Percentiles rank a stretch among this genome's conserved stretches.
These are phyloP conservation scores for Drosophila kohkoa DNA, from an alignment of 1,140 invertebrate genomes.

Conservation along the genomic window DNA sequence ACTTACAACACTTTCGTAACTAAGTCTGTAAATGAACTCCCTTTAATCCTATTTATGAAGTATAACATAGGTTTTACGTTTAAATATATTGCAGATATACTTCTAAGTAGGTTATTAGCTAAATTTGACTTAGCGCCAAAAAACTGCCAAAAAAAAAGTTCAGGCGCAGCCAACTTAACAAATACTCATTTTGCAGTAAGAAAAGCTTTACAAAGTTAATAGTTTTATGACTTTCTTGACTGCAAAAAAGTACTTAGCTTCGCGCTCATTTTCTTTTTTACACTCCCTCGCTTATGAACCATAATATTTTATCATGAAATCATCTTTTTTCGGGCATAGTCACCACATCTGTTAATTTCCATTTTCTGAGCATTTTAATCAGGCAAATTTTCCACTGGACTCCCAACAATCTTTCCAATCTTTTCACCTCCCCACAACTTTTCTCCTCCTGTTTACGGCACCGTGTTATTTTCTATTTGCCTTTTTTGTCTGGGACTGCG, in stretches of 20 bases:
- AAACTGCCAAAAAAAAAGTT: too few relatives aligned
- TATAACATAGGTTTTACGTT: too few relatives aligned
- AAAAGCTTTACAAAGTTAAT: background rate
- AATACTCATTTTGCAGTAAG: too few relatives aligned
- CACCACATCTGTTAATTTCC: constrained; percentile 35
- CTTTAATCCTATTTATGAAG: too few relatives aligned
- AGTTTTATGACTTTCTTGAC: background rate
- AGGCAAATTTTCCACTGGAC: constrained; percentile 22
- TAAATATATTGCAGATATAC: too few relatives aligned
- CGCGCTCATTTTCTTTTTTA: background rate
- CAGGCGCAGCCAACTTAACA: too few relatives aligned
- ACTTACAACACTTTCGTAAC: too few relatives aligned
- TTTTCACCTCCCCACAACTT: background rate
- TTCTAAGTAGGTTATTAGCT: too few relatives aligned
- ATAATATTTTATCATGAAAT: constrained; percentile 7
- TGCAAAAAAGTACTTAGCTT: background rate
- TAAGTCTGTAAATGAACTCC: too few relatives aligned
- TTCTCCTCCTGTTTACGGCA: background rate
- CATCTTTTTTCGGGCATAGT: background rate
- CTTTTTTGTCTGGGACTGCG: constrained; percentile 38
- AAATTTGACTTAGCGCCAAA: too few relatives aligned
- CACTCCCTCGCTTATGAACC: background rate
- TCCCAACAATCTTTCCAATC: constrained; percentile 38
- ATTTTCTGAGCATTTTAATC: constrained; percentile 46
- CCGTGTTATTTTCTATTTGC: constrained; percentile 22